Conservation (phyloP, 1,140 invertebrate genomes). For the Zaprionus camerounensis region DNA sequence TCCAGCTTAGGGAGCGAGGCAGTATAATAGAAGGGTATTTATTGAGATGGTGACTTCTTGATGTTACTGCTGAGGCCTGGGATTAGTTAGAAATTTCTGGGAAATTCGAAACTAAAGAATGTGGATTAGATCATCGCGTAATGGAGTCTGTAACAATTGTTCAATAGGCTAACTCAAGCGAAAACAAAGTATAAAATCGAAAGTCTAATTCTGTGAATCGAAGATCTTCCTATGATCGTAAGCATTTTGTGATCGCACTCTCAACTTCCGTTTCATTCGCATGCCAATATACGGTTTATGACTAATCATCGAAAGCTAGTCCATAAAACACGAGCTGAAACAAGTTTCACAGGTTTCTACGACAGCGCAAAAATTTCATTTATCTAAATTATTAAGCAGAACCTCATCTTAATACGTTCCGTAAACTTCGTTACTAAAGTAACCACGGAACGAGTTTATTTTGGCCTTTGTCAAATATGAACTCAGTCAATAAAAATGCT, state of each 20-base stretch:
- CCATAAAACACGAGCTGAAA: constrained; percentile 66
- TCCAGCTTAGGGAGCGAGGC: constrained; percentile 17
- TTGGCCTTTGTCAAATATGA: constrained; percentile 50
- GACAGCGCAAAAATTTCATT: constrained; percentile 48
- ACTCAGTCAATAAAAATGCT: constrained; percentile 49
- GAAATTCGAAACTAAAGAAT: constrained; percentile 40
- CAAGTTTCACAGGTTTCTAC: constrained; percentile 63
- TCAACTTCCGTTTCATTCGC: constrained; percentile 62
- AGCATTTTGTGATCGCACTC: background rate
- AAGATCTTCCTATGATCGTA: background rate
- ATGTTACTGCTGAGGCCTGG: constrained; percentile 20
- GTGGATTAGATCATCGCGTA: constrained; percentile 22
- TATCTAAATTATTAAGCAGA: constrained; percentile 57
- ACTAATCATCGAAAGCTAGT: constrained; percentile 62
- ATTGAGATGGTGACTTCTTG: constrained; percentile 46
- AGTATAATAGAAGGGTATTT: constrained; percentile 8
- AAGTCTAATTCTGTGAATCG: background rate
- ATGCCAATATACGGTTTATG: constrained; percentile 66
- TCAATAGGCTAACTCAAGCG: constrained; percentile 19
- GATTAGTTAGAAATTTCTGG: constrained; percentile 39
- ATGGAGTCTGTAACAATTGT: background rate
- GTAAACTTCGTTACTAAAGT: constrained; percentile 36
- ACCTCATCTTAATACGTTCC: constrained; percentile 57
- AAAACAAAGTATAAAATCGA: constrained; percentile 3
- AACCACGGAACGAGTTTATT: constrained; percentile 61